Conservation (phyloP, 2,888 invertebrate genomes). For the Zele albiditarsus region DNA sequence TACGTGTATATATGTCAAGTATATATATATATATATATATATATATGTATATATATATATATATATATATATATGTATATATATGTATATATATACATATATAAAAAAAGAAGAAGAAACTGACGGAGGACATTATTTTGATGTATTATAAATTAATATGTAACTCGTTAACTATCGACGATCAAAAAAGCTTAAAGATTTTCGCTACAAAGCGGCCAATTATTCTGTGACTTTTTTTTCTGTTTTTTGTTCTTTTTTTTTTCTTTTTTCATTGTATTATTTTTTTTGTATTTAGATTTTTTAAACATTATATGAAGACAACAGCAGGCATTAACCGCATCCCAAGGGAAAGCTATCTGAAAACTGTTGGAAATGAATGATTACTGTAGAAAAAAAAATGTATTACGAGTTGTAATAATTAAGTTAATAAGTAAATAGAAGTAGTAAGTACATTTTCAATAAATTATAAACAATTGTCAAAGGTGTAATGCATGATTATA, state of each 20-base stretch:
- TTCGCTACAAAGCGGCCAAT: conserved; percentile 44
- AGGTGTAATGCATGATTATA: conserved; percentile 65
- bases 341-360: conserved; percentile 72
- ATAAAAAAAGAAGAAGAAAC: conserved; percentile 32
- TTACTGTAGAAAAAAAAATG: conserved; percentile 63
- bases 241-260: conserved; percentile 38
- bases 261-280: conserved; percentile 36
- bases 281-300: conserved; percentile 56
- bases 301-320: conserved; percentile 64
- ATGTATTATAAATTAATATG: conserved; percentile 48
- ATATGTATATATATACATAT: conserved; percentile 48
- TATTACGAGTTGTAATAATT: conserved; percentile 41
- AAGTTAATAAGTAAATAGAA: conserved; percentile 12
- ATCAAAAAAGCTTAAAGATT: conserved; percentile 47
- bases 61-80: conserved; percentile 49
- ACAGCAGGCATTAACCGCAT: conserved; percentile 70
- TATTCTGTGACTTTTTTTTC: conserved; percentile 19
- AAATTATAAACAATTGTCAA: conserved; percentile 57
- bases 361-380: conserved; percentile 72
- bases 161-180: conserved; percentile 45
- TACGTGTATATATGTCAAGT: conserved; percentile 49
- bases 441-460: conserved; percentile 20
- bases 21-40: conserved; percentile 52
- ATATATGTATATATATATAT: conserved; percentile 43
- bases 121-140: conserved; percentile 41